These are phyloP conservation scores for Marisa cornuarietis DNA, from an alignment of 1,140 invertebrate genomes.

Conservation along the genomic window DNA sequence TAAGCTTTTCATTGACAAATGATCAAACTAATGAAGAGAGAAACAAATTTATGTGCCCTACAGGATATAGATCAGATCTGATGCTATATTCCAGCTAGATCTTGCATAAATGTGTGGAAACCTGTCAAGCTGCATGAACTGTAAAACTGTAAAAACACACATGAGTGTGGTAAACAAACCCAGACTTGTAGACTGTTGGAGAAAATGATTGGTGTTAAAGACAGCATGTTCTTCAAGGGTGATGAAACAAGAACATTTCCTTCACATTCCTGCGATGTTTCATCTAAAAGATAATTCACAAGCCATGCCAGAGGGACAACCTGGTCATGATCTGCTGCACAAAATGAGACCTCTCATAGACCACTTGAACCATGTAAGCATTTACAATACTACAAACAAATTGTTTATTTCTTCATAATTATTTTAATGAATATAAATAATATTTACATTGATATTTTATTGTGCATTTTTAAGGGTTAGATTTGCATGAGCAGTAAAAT, in stretches of 20 bases:
- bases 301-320: neutral
- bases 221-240: neutral
- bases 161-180: conserved; percentile 19
- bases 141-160: neutral
- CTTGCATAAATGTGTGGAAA: neutral
- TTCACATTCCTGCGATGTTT: neutral
- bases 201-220: neutral
- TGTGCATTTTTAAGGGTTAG: too few relatives aligned
- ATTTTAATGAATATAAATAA: too few relatives aligned
- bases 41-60: too few relatives aligned
- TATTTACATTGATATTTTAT: too few relatives aligned
- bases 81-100: neutral
- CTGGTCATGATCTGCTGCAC: neutral
- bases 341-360: too few relatives aligned
- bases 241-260: neutral
- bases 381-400: too few relatives aligned
- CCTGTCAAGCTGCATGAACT: conserved; percentile 1
- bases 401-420: too few relatives aligned
- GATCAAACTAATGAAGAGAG: too few relatives aligned
- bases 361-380: too few relatives aligned
- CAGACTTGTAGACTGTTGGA: conserved; percentile 4
- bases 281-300: neutral
- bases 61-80: too few relatives aligned
- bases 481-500: too few relatives aligned
- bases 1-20: too few relatives aligned